phyloP scores from a whole-genome alignment of 2,797 vertebrate species.

The Simalia tracyae region DNA sequence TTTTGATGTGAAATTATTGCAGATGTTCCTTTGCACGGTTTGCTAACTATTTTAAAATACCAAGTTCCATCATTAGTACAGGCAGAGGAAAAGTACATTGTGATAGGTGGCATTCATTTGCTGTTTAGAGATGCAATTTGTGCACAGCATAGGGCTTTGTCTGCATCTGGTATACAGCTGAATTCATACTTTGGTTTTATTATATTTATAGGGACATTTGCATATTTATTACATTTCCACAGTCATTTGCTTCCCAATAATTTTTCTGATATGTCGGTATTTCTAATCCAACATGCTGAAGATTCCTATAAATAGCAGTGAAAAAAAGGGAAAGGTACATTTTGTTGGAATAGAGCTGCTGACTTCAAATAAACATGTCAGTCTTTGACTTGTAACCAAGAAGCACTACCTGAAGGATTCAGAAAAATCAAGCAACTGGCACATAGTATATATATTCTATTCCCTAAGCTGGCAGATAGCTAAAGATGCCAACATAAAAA shows the following conservation, averaged over 20 bases:
- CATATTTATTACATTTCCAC: slow-evolving; percentile 30
- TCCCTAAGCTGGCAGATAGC: background rate
- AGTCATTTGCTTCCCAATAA: slow-evolving; percentile 26
- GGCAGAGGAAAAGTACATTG: background rate
- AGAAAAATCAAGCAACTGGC: background rate
- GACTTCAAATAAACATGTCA: background rate
- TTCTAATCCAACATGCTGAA: slow-evolving; percentile 18
- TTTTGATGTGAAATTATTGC: background rate
- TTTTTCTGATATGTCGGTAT: slow-evolving; percentile 32
- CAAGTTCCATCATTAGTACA: background rate
- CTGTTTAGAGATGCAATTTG: slow-evolving; percentile 8
- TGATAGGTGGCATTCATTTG: background rate
- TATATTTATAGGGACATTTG: slow-evolving; percentile 45
- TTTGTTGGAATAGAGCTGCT: slow-evolving; percentile 27
- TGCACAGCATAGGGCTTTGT: background rate
- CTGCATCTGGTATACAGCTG: slow-evolving; percentile 10
- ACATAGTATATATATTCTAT: background rate
- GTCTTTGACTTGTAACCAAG: slow-evolving; percentile 4
- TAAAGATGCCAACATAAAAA: background rate
- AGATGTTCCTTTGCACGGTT: background rate
- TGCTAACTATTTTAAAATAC: background rate
- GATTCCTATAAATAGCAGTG: slow-evolving; percentile 27
- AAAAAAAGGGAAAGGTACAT: slow-evolving; percentile 6
- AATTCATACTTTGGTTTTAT: slow-evolving; percentile 3
- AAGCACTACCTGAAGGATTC: background rate